These are phyloP conservation scores for Daptonema setosum DNA, from an alignment of 2,888 invertebrate genomes.

Conservation along the genomic window DNA sequence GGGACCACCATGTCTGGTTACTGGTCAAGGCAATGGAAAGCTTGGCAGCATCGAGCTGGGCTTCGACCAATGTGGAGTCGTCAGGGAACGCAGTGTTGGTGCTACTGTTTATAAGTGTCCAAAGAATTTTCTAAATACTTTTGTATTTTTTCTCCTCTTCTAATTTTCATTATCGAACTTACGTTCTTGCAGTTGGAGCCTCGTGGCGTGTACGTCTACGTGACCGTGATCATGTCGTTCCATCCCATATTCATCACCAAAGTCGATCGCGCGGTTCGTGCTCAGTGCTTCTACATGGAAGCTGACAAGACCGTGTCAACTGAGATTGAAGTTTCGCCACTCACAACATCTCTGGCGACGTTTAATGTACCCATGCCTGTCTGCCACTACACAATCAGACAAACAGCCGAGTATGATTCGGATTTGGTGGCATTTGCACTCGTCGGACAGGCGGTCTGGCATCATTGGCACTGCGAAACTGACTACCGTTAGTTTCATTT, in stretches of 20 bases:
- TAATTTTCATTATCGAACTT: no score
- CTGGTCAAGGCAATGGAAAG: neutral
- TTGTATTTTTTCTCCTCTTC: no score
- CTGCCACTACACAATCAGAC: neutral
- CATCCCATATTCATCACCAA: conserved; percentile 7
- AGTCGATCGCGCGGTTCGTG: neutral
- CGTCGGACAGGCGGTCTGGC: conserved; percentile 4
- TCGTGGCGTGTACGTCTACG: conserved; percentile 5
- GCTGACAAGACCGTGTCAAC: conserved; percentile 5
- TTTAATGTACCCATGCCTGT: conserved; percentile 1
- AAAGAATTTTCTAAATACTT: no score
- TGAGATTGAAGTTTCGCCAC: conserved; percentile 4
- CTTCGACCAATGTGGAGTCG: conserved; percentile 25
- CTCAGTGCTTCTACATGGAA: conserved; percentile 8
- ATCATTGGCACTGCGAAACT: conserved; percentile 6
- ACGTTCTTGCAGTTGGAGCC: conserved; percentile 10
- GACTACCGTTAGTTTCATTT: neutral
- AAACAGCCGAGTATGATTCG: neutral
- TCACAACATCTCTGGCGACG: neutral
- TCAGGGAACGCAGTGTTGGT: conserved; percentile 18
- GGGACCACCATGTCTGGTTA: conserved; percentile 14
- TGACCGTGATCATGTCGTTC: conserved; percentile 6
- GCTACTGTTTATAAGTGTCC: neutral
- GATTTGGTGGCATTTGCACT: neutral
- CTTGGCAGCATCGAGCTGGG: conserved; percentile 25